These are phyloP conservation scores for Cordilura impudica DNA, from an alignment of 2,888 invertebrate species.

Conservation along the genomic window DNA sequence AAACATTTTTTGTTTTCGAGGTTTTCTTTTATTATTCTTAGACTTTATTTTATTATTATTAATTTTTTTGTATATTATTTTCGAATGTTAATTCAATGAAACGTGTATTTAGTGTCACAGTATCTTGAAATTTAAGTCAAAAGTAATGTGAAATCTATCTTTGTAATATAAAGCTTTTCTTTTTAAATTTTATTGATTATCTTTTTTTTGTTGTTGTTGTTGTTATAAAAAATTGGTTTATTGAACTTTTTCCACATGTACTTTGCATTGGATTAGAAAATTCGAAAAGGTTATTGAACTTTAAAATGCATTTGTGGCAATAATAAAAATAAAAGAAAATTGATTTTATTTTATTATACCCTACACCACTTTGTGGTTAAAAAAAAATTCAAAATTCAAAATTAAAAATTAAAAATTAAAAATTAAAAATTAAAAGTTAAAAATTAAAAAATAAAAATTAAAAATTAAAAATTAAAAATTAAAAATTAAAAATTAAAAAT, in stretches of 20 bases:
- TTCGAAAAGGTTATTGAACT: conserved; percentile 24
- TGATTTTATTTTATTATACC: not conserved
- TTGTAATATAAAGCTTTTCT: conserved; percentile 24
- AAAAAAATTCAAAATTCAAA: no score
- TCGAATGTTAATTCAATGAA: not conserved
- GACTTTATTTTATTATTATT: not conserved
- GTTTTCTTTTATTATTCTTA: not conserved
- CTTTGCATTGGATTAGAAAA: conserved; percentile 10
- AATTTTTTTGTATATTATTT: not conserved
- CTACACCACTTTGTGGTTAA: no score
- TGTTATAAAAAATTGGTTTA: conserved; percentile 19
- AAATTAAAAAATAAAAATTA: no score
- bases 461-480: no score
- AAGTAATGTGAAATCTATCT: not conserved
- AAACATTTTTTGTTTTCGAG: not conserved
- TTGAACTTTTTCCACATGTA: conserved; percentile 43
- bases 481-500: no score
- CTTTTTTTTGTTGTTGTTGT: not conserved
- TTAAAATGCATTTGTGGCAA: conserved; percentile 6
- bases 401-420: no score
- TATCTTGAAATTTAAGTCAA: conserved; percentile 23
- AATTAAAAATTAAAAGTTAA: no score
- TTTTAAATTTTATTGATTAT: conserved; percentile 10
- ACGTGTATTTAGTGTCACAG: not conserved
- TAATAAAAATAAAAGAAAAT: conserved; percentile 23